Percentiles rank a stretch among this genome's conserved stretches.
phyloP scores from a whole-genome alignment of 1,140 invertebrate species.

The Campoletis sonorensis region DNA sequence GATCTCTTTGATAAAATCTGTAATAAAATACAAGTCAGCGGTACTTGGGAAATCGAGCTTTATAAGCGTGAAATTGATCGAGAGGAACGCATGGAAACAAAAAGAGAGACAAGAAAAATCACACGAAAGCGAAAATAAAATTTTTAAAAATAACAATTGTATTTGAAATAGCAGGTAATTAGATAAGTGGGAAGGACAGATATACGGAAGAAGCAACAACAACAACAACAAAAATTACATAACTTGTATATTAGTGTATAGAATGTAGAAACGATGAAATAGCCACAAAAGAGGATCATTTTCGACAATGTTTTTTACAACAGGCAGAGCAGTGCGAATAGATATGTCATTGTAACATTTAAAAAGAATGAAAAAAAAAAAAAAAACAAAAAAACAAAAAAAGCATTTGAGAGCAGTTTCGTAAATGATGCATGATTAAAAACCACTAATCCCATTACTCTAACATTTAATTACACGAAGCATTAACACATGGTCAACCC shows the following conservation, averaged over 20 bases:
- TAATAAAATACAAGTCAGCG: not conserved
- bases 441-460: conserved; percentile 28
- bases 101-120: conserved; percentile 45
- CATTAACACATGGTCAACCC: conserved; percentile 8
- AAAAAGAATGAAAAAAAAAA: conserved; percentile 61
- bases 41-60: not conserved
- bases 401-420: conserved; percentile 59
- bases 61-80: not conserved
- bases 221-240: conserved; percentile 63
- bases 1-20: not conserved
- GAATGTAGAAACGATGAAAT: conserved; percentile 76
- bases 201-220: conserved; percentile 55
- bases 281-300: conserved; percentile 73
- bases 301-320: conserved; percentile 77
- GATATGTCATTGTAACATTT: conserved; percentile 65
- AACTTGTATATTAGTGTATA: conserved; percentile 78
- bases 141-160: conserved; percentile 58
- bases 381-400: conserved; percentile 57
- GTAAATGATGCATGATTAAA: conserved; percentile 49
- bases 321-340: conserved; percentile 73
- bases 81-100: not conserved
- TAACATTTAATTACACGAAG: conserved; percentile 42
- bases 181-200: conserved; percentile 74
- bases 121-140: conserved; percentile 54
- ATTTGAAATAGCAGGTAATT: conserved; percentile 68